These are phyloP conservation scores for Acrocephalus kingi DNA, from an alignment of 2,113 vertebrate genomes.

Conservation along the genomic window DNA sequence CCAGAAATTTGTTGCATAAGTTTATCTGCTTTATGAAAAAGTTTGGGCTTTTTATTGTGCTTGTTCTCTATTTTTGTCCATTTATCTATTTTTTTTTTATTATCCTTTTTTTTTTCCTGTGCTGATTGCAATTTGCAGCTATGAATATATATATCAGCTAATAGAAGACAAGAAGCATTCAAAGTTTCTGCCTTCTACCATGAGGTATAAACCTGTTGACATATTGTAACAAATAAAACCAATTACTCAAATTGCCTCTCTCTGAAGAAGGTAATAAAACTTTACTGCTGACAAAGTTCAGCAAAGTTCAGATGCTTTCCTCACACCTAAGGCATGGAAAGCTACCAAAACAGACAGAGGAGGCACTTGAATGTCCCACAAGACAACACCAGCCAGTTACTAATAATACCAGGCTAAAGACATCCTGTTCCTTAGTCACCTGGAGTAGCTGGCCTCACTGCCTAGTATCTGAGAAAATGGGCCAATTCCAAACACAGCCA, in stretches of 20 bases:
- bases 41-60: neutral
- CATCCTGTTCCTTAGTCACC: neutral
- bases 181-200: neutral
- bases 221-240: neutral
- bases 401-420: neutral
- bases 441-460: neutral
- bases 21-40: conserved; percentile 22
- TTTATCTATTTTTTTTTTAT: neutral
- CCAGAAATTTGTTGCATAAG: neutral
- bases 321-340: neutral
- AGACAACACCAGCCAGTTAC: neutral
- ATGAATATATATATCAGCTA: neutral
- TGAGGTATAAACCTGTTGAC: neutral
- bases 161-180: neutral
- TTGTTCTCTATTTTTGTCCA: neutral
- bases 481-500: neutral
- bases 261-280: neutral
- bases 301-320: neutral
- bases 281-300: conserved; percentile 31
- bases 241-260: neutral
- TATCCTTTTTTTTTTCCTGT: neutral
- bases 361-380: neutral
- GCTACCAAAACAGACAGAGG: neutral
- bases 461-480: neutral
- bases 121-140: conserved; percentile 27